Conservation (phyloP, 37 sponge, comb jelly and placozoan species). For the Amphimedon queenslandica region DNA sequence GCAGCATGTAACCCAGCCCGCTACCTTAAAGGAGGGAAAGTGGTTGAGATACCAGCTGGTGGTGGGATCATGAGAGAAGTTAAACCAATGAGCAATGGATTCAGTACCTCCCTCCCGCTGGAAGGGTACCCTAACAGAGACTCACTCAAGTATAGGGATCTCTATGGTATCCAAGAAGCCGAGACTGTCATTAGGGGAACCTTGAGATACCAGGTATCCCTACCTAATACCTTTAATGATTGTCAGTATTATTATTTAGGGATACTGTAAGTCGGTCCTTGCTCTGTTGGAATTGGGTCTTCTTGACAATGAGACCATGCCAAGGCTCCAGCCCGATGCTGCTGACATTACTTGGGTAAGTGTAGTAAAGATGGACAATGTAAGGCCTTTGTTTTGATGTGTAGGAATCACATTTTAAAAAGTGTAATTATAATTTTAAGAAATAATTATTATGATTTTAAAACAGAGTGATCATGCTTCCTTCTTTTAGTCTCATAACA, state of each 20-base stretch:
- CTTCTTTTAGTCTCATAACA: no score
- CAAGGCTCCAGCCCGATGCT: constrained; percentile 44
- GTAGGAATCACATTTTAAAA: no score
- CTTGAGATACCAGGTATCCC: constrained; percentile 78
- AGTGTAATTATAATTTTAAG: no score
- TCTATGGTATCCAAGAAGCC: constrained; percentile 76
- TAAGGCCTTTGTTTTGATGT: no score
- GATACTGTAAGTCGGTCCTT: constrained; percentile 20
- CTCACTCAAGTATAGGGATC: constrained; percentile 68
- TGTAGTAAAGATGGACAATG: no score
- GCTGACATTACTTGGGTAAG: constrained; percentile 67
- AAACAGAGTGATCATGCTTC: no score
- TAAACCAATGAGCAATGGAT: constrained; percentile 1
- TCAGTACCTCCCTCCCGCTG: constrained; percentile 22
- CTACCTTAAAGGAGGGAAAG: constrained; percentile 78
- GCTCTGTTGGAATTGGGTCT: constrained; percentile 62
- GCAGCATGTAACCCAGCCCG: constrained; percentile 64
- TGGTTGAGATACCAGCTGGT: constrained; percentile 49
- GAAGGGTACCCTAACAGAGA: constrained; percentile 89
- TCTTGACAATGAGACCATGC: constrained; percentile 28
- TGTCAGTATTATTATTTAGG: constrained; percentile 25
- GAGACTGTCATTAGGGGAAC: constrained; percentile 77
- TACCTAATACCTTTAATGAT: background rate
- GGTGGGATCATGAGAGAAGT: constrained; percentile 28
- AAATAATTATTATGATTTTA: no score